Conservation (phyloP, 1,140 invertebrate genomes). For the Drosophila gunungcola region DNA sequence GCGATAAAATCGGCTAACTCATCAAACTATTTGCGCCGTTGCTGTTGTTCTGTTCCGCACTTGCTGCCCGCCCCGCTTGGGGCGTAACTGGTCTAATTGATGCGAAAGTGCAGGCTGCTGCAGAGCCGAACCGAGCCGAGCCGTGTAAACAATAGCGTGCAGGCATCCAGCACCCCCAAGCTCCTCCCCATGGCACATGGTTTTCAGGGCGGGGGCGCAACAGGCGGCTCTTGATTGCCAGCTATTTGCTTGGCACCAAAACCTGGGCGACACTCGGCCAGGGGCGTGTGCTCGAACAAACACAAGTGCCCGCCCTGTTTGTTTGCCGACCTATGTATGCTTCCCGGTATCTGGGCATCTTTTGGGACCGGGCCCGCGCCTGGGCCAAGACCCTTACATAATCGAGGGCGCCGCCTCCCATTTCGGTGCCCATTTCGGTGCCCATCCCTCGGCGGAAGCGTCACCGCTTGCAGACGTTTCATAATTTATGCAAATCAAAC, state of each 20-base stretch:
- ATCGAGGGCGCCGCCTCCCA: slow-evolving; percentile 47
- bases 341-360: slow-evolving; percentile 50
- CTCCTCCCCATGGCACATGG: not conserved
- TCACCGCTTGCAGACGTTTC: slow-evolving; percentile 55
- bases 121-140: slow-evolving; percentile 30
- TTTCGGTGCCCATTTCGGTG: slow-evolving; percentile 1
- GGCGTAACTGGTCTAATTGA: slow-evolving; percentile 66
- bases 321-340: slow-evolving; percentile 62
- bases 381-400: slow-evolving; percentile 30
- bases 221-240: slow-evolving; percentile 40
- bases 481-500: slow-evolving; percentile 69
- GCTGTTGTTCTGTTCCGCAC: slow-evolving; percentile 1
- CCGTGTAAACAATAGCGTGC: slow-evolving; percentile 62
- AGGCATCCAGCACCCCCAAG: slow-evolving; percentile 2
- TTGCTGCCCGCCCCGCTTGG: not conserved
- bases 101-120: slow-evolving; percentile 55
- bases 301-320: slow-evolving; percentile 39
- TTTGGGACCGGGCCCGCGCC: slow-evolving; percentile 28
- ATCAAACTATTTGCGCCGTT: slow-evolving; percentile 59
- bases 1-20: slow-evolving; percentile 68
- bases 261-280: slow-evolving; percentile 34
- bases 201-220: slow-evolving; percentile 1
- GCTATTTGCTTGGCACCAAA: slow-evolving; percentile 57
- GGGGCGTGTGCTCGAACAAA: slow-evolving; percentile 21
- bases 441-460: slow-evolving; percentile 55